phyloP scores from a whole-genome alignment of 2,113 vertebrate species.

The Ciconia stormi region DNA sequence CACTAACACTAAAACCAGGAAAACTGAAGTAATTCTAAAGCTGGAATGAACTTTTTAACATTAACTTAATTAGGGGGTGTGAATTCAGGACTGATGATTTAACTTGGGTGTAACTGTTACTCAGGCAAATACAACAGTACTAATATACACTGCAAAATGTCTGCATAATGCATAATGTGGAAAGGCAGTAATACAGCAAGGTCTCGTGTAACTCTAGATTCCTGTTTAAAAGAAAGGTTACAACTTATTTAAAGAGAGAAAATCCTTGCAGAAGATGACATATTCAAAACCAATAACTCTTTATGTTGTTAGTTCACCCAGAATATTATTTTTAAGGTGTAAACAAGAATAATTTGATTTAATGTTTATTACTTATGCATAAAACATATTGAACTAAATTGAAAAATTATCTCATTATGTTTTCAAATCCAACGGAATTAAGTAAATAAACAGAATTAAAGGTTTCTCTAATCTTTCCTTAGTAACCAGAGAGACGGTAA shows the following conservation, averaged over 20 bases:
- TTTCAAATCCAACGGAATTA: slow-evolving; percentile 27
- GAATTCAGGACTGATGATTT: background rate
- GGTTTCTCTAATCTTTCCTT: background rate
- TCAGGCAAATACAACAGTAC: background rate
- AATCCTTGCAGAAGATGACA: background rate
- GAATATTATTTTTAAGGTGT: background rate
- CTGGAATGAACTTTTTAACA: background rate
- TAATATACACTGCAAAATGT: background rate
- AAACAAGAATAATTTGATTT: background rate
- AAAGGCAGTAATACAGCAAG: background rate
- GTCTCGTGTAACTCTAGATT: background rate
- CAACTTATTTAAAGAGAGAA: background rate
- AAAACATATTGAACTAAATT: background rate
- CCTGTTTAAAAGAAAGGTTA: background rate
- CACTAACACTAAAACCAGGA: background rate
- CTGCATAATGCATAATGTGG: background rate
- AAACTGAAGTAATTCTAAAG: background rate
- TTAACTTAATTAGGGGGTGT: fast-evolving
- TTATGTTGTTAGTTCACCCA: background rate
- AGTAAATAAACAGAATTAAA: background rate
- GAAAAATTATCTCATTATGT: background rate
- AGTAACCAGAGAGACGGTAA: background rate
- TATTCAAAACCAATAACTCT: background rate
- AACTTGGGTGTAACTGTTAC: background rate
- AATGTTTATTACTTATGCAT: background rate